phyloP scores from a whole-genome alignment of 1,140 invertebrate genomes.

The Drosophila serrata region DNA sequence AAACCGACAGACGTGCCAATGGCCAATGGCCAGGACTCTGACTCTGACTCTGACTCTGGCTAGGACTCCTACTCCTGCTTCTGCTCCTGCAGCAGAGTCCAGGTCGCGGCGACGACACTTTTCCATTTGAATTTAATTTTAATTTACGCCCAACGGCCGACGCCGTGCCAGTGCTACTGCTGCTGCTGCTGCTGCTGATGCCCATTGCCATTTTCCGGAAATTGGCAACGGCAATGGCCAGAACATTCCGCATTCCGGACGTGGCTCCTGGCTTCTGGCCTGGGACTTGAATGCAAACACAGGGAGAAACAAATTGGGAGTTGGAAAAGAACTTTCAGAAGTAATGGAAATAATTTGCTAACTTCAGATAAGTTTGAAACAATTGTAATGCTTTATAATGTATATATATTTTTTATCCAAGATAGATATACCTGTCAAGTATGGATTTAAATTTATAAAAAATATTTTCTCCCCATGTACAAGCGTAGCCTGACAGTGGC shows the following conservation, averaged over 20 bases:
- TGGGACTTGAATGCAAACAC: slow-evolving; percentile 17
- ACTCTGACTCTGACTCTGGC: background rate
- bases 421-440: background rate
- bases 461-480: slow-evolving; percentile 2
- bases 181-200: slow-evolving; percentile 31
- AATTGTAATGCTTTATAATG: background rate
- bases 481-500: slow-evolving; percentile 29
- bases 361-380: no score
- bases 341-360: background rate
- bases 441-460: background rate
- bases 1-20: slow-evolving; percentile 73
- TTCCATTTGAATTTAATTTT: slow-evolving; percentile 84
- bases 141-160: slow-evolving; percentile 76
- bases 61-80: background rate
- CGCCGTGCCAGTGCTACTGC: slow-evolving; percentile 1
- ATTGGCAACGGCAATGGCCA: slow-evolving; percentile 73
- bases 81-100: slow-evolving; percentile 3
- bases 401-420: background rate
- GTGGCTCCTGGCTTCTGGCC: slow-evolving; percentile 40
- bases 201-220: slow-evolving; percentile 66
- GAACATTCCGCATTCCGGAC: slow-evolving; percentile 61
- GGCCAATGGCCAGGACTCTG: slow-evolving; percentile 44
- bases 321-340: background rate
- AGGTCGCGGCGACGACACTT: slow-evolving; percentile 67
- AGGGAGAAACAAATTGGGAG: background rate